Base-by-base conservation (phyloP, 2,113 vertebrate genomes). In the Coregonus clupeaformis region DNA sequence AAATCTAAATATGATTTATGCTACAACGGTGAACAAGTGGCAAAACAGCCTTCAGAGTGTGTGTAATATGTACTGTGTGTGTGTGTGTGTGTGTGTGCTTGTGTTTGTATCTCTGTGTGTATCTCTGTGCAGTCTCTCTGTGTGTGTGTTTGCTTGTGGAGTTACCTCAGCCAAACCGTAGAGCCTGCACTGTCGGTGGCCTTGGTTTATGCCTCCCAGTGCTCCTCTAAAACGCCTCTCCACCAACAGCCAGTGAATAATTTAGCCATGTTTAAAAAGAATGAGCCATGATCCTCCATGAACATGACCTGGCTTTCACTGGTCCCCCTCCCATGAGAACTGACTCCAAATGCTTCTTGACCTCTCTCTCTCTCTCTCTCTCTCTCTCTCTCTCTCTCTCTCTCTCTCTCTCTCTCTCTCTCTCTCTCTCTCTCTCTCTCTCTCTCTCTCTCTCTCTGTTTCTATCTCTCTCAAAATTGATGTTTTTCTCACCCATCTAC, bases 231-330 rank as follows among this genome's bases (percentile, higher is more conserved):
- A 79, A 65, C 3, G 36, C 60, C 73, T 79, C 72, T 74, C 45
- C 69, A 73, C n/a, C 42, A 57, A 82, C 80, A 72, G n/a, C 68
- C 74, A 55, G 22, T 88, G 74, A 88, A 88, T 87, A 86, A 87
- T 87, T 88, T 80, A 88, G 32, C 24, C 25, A 18, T 64, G 63
- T 80, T 84, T 78, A 52, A 70, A 80, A 83, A 73, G 64, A 79
- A 78, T 80, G 72, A 76, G 84, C 62, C 20, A 55, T 32, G 67
- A 86, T 83, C 70, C 73, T 71, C 66, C 71, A 45, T 73, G 77
- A 84, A 80, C 71, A 76, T 73, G 82, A 74, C 77, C 80, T 27
- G 14, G 29, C 77, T 76, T 80, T 71, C 69, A 16, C 64, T 3
- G 42, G 5, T 25, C 30, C 52, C 63, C 72, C 57, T 16, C 18